Evolutionary conservation across 2,113 vertebrate species (phyloP).

Genomic region (Steatornis caripensis): DNA sequence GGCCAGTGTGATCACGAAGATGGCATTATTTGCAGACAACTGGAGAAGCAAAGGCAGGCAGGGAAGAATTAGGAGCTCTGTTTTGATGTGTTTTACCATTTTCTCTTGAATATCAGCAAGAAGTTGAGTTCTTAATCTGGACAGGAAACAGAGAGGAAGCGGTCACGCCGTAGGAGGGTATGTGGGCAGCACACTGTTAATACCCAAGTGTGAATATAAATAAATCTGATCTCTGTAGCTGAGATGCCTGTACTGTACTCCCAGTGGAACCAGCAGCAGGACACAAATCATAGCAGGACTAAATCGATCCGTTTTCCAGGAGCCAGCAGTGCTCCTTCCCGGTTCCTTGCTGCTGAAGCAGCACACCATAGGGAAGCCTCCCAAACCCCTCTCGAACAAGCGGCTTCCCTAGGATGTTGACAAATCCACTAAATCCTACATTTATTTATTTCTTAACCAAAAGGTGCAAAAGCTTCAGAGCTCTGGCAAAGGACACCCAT

Average conservation of each 20-base stretch:
- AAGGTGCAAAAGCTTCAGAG: neutral
- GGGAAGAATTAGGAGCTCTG: neutral
- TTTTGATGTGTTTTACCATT: neutral
- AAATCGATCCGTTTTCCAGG: neutral
- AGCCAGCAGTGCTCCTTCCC: neutral
- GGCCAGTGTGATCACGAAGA: neutral
- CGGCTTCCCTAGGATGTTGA: neutral
- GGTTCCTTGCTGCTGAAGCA: neutral
- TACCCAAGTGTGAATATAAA: neutral
- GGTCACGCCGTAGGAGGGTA: rapidly evolving
- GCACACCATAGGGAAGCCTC: rapidly evolving
- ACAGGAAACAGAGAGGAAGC: neutral
- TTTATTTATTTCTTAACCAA: neutral
- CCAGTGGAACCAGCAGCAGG: neutral
- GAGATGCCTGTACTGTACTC: neutral
- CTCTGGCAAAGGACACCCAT: neutral
- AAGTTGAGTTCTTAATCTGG: neutral
- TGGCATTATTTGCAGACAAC: neutral
- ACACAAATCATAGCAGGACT: neutral
- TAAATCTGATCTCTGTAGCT: neutral
- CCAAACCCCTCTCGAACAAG: neutral
- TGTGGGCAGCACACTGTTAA: neutral
- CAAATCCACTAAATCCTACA: neutral
- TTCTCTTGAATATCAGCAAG: neutral
- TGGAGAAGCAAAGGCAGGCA: neutral